Evolutionary conservation across 2,797 vertebrate genomes (phyloP).

Genomic region (Eulemur mongoz): DNA sequence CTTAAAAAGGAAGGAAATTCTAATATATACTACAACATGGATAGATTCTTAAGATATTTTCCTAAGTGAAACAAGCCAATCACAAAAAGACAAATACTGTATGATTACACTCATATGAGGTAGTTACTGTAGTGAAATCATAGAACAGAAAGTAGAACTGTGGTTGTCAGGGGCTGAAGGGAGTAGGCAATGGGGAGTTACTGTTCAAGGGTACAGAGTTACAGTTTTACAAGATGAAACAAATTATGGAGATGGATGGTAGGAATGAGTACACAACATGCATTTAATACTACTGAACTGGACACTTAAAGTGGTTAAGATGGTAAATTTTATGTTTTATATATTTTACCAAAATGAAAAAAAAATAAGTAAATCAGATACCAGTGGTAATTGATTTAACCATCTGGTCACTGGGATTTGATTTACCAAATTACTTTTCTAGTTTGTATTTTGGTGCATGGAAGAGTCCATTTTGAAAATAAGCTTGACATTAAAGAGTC

Average conservation of each 20-base stretch:
- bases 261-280: background rate
- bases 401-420: background rate
- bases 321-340: background rate
- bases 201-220: background rate
- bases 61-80: background rate
- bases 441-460: background rate
- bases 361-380: background rate
- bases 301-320: background rate
- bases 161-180: background rate
- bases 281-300: background rate
- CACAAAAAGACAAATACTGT: background rate
- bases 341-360: background rate
- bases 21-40: background rate
- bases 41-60: background rate
- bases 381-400: background rate
- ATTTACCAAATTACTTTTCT: background rate
- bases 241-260: background rate
- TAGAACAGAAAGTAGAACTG: background rate
- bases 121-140: background rate
- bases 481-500: background rate
- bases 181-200: background rate
- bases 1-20: background rate
- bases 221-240: background rate
- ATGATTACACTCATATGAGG: background rate
- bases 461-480: background rate